A percentile compares a stretch with the other conserved stretches of the same genome.
Conservation (phyloP, 1,140 invertebrate species). For the Agrilus planipennis region DNA sequence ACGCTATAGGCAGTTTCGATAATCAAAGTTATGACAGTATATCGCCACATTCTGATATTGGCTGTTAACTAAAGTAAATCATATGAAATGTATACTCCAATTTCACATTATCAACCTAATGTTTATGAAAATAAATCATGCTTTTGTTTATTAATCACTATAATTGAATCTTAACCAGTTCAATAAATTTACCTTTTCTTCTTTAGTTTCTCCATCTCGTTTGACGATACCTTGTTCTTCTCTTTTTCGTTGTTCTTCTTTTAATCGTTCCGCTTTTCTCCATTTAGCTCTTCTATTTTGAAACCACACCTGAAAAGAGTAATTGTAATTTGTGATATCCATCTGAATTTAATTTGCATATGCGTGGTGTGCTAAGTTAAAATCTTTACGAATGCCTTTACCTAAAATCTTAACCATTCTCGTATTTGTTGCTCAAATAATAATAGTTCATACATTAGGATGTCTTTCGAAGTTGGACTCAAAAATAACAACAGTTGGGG, state of each 20-base stretch:
- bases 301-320: slow-evolving; percentile 73
- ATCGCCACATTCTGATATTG: no score
- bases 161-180: no score
- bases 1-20: no score
- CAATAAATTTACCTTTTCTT: slow-evolving; percentile 32
- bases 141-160: no score
- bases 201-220: slow-evolving; percentile 38
- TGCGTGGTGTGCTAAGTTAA: neutral
- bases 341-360: no score
- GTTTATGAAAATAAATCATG: no score
- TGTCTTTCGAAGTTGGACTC: neutral
- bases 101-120: no score
- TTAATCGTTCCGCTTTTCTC: slow-evolving; percentile 81
- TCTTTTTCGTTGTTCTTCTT: slow-evolving; percentile 77
- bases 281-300: slow-evolving; percentile 89
- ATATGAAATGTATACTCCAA: no score
- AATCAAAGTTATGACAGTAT: no score
- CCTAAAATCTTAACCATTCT: slow-evolving; percentile 3
- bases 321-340: slow-evolving; percentile 4
- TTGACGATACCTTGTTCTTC: slow-evolving; percentile 54
- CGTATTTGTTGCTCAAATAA: slow-evolving; percentile 2
- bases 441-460: neutral
- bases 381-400: neutral
- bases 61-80: no score
- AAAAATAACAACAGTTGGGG: neutral